phyloP scores from a whole-genome alignment of 2,888 invertebrate species.

The Acanthopleura granulata region DNA sequence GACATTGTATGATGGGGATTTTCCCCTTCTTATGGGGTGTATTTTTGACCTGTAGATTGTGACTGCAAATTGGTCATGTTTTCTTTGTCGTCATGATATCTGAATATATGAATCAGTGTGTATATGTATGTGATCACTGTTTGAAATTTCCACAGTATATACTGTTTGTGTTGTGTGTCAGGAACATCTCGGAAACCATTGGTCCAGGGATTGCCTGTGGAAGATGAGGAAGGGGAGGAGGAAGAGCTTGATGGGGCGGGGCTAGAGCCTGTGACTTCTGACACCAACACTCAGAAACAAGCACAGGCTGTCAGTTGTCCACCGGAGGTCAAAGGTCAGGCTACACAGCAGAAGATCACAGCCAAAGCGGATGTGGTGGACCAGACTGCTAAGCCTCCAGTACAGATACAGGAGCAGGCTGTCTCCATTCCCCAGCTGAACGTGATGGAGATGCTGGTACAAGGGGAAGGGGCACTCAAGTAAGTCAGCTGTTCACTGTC shows the following conservation, averaged over 20 bases:
- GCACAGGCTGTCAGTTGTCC: too few species aligned
- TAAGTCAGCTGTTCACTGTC: slow-evolving; percentile 28
- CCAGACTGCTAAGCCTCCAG: background rate
- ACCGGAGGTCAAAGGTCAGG: too few species aligned
- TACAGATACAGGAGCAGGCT: background rate
- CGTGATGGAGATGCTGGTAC: slow-evolving; percentile 60
- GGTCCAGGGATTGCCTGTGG: slow-evolving; percentile 13
- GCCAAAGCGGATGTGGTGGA: slow-evolving; percentile 9
- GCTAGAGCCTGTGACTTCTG: slow-evolving; percentile 4
- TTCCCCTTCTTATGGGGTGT: too few species aligned
- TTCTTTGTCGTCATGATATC: too few species aligned
- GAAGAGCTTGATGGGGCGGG: slow-evolving; percentile 34
- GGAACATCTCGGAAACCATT: background rate
- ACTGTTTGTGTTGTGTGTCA: too few species aligned
- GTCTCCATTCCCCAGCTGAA: slow-evolving; percentile 48
- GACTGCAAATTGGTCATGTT: too few species aligned
- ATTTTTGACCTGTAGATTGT: too few species aligned
- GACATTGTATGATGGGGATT: too few species aligned
- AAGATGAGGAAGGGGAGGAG: slow-evolving; percentile 41
- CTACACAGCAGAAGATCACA: slow-evolving; percentile 23
- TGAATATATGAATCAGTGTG: too few species aligned
- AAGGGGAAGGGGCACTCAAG: slow-evolving; percentile 58
- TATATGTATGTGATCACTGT: too few species aligned
- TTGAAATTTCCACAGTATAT: too few species aligned
- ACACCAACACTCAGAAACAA: too few species aligned